Evolutionary conservation across 2,113 vertebrate species (phyloP), one percentile per base, ranked within the genome.

Genomic region (Gopherus flavomarginatus): DNA sequence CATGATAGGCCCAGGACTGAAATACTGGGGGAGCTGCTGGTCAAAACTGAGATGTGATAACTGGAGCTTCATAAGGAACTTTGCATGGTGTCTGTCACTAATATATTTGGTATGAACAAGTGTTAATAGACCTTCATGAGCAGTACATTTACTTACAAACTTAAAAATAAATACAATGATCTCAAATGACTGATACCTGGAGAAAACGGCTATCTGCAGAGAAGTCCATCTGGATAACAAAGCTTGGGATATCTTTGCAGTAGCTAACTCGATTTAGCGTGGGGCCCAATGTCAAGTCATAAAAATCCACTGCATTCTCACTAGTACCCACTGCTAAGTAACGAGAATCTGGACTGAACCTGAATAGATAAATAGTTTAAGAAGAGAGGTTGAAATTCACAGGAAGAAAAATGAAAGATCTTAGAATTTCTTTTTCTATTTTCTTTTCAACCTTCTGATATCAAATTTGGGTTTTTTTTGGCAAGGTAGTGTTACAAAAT

Each of bases 161-260:
- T 78, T 47, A 27, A 78, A 77, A 75, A 42, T 75, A 42, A 38
- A 72, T 38, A 75, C 17, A 22, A 42, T 42, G 19, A 42, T 75
- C 21, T 75, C 69, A 50, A 90, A 85, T 5, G 11, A 90, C 47
- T 54, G n/a, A 83, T 97, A 99, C 99, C 99, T 99, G 99, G 94
- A 99, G 98, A 84, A 98, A 98, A 50, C 93, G 95, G 98, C 99
- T 98, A 62, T 99, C 99, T 3, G 99, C 99, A 85, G 99, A 99
- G 95, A 99, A 99, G 98, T 99, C 99, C 98, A 99, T 99, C 94
- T 99, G 99, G 96, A 99, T 98, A 89, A 99, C 99, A 56, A 99
- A 99, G 98, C 99, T 99, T 85, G 99, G 99, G 87, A 99, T 99
- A 97, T 99, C 99, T 97, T 99, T 99, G 98, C 99, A 99, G 97